Evolutionary conservation across 2,797 vertebrate genomes (phyloP).

Genomic region (Argentina silus): DNA sequence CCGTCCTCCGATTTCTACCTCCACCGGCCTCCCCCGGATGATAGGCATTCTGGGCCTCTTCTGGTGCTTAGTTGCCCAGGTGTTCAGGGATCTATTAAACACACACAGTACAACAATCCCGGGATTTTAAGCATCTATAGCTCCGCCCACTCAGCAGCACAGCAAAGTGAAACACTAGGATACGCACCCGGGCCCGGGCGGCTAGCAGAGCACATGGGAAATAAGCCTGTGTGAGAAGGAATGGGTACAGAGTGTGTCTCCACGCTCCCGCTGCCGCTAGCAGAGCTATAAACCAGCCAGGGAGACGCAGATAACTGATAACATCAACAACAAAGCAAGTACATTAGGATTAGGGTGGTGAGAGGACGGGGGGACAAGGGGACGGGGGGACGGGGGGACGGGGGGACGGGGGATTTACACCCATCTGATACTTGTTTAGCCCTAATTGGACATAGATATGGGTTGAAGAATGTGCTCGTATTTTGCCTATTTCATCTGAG

Average conservation of each 20-base stretch:
- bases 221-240: slow-evolving; percentile 73
- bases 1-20: too few relatives aligned
- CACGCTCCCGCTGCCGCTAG: slow-evolving; percentile 49
- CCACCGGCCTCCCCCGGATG: too few relatives aligned
- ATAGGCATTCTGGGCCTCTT: neutral
- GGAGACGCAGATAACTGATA: neutral
- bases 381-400: too few relatives aligned
- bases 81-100: slow-evolving; percentile 13
- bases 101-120: slow-evolving; percentile 21
- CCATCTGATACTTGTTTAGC: neutral
- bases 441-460: neutral
- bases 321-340: neutral
- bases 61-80: neutral
- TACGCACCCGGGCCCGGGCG: slow-evolving; percentile 33
- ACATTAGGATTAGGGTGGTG: neutral
- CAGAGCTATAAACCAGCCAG: neutral
- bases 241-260: slow-evolving; percentile 54
- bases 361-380: too few relatives aligned
- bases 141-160: slow-evolving; percentile 37
- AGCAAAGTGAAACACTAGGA: slow-evolving; percentile 60
- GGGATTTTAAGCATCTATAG: slow-evolving; percentile 34
- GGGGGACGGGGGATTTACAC: too few relatives aligned
- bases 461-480: neutral
- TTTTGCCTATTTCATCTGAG: neutral
- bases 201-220: slow-evolving; percentile 67